These are phyloP conservation scores for Lagorchestes hirsutus DNA, from an alignment of 2,797 vertebrate species.

Conservation along the genomic window DNA sequence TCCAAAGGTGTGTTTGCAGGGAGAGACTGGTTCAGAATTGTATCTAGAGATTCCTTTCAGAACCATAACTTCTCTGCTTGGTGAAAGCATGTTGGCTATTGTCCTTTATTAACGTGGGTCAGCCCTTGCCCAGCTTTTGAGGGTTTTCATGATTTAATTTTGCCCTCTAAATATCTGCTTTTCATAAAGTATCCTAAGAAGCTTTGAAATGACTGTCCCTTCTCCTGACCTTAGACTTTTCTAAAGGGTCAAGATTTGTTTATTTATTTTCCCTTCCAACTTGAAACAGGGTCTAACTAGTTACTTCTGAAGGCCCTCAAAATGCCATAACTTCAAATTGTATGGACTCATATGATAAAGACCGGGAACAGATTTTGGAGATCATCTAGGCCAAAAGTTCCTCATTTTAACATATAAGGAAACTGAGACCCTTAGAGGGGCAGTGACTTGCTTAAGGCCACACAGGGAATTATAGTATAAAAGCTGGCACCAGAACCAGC, in stretches of 20 bases:
- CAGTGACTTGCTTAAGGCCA: not conserved
- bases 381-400: slow-evolving; percentile 1
- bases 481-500: not conserved
- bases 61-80: slow-evolving; percentile 45
- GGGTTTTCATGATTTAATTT: slow-evolving; percentile 2
- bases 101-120: not conserved
- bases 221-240: not conserved
- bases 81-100: slow-evolving; percentile 19
- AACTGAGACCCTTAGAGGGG: not conserved
- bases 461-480: not conserved
- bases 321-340: not conserved
- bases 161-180: not conserved
- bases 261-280: not conserved
- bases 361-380: slow-evolving; percentile 1
- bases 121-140: slow-evolving; percentile 49
- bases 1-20: slow-evolving; percentile 21
- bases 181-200: not conserved
- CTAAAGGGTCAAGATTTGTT: not conserved
- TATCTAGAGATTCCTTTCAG: slow-evolving; percentile 61
- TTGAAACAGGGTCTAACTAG: not conserved
- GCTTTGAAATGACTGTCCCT: not conserved
- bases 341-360: not conserved
- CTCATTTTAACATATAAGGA: slow-evolving; percentile 13
- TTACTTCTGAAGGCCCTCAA: slow-evolving; percentile 19
- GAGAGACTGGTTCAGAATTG: slow-evolving; percentile 48